Base-by-base conservation (phyloP, 2,888 invertebrate species). In the Crocallis elinguaria region DNA sequence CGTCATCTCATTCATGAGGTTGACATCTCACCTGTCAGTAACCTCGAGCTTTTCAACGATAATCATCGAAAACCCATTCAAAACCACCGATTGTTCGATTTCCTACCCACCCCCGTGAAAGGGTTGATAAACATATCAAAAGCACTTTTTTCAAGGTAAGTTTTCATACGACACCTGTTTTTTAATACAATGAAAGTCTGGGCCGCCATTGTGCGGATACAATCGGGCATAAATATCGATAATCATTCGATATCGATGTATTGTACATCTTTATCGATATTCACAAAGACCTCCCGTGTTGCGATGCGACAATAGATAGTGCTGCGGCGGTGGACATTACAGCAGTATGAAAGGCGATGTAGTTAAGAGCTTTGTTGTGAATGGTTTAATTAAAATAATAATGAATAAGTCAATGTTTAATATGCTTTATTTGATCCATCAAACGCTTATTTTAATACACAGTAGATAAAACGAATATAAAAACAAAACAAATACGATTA, bases 71-170 rank as follows among this genome's bases (percentile, higher is more conserved):
- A 51, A 71, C 69, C 82, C 84, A 88, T 88, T 88, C 84, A 85
- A 68, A 39, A 51, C 59, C 53, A 57, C 51, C 74, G 71, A 86
- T 88, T 87, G 86, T 88, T 84, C 75, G 66, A 73, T 42, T 46
- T 33, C 75, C 74, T 79, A 80, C 79, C 78, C 81, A 79, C 85
- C 88, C 86, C 81, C 83, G 69, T 74, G 30, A 86, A 88, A 84
- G 84, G 83, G 82, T 85, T 88, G 88, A 90, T 90, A 90, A 90
- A 90, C 86, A 89, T 89, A 88, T 90, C 89, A 90, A 90, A 86
- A 77, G 79, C 67, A 66, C 69, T 78, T 77, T 78, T 82, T 76
- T 62, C 37, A 62, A 60, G 19, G 13, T 23, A 33, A 37, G 65
- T 73, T 75, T 73, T 68, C 65, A 38, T 54, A 32, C 69, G 72